These are phyloP conservation scores for Laticauda colubrina DNA, from an alignment of 2,113 vertebrate genomes.

Conservation along the genomic window DNA sequence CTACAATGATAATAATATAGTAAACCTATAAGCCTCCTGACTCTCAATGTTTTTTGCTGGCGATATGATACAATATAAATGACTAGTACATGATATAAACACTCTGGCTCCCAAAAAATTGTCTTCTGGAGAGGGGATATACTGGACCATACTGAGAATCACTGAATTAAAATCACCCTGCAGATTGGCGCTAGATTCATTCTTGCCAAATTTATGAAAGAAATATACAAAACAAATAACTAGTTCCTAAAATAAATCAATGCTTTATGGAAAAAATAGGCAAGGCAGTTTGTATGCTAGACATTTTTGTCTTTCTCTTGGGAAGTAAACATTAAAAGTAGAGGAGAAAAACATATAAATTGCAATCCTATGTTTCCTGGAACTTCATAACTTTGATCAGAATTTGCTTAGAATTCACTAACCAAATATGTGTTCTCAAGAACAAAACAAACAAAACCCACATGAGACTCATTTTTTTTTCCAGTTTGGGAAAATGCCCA, in stretches of 20 bases:
- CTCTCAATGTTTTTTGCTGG: neutral
- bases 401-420: neutral
- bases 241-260: neutral
- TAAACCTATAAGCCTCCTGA: neutral
- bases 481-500: neutral
- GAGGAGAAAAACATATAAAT: neutral
- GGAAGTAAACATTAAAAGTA: neutral
- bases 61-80: neutral
- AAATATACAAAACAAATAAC: neutral
- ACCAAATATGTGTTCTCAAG: neutral
- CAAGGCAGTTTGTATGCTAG: neutral
- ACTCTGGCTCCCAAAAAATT: neutral
- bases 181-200: neutral
- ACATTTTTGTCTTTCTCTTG: neutral
- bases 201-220: neutral
- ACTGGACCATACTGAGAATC: neutral
- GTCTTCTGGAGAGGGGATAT: neutral
- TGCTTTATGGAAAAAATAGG: neutral
- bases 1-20: neutral
- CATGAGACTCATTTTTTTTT: neutral
- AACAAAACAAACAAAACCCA: neutral
- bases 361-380: neutral
- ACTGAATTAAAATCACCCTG: neutral
- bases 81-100: neutral
- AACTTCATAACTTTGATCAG: neutral